Percentiles rank a stretch among this genome's conserved stretches.
These are phyloP conservation scores for Theodoxus fluviatilis DNA, from an alignment of 2,888 invertebrate species.

Conservation along the genomic window DNA sequence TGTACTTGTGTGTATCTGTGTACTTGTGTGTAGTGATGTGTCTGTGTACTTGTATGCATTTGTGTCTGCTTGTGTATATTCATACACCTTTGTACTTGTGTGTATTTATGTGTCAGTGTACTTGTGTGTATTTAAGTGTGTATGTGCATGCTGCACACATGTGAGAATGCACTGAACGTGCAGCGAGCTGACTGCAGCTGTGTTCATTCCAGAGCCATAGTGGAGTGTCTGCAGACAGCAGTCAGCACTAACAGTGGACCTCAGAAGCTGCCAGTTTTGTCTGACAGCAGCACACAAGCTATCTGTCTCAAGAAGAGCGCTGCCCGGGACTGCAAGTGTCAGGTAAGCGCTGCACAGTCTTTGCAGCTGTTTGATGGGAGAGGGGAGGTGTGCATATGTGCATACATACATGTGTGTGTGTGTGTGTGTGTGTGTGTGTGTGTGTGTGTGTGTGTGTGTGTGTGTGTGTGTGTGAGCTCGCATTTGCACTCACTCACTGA, in stretches of 20 bases:
- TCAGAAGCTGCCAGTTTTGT: conserved; percentile 53
- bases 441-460: no score
- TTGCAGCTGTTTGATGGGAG: background rate
- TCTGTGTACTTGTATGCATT: no score
- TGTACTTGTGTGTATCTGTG: background rate
- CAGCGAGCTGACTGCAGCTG: background rate
- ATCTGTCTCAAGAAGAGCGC: conserved; percentile 61
- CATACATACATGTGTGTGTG: background rate
- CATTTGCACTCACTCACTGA: no score
- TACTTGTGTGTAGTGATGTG: background rate
- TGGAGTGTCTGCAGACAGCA: conserved; percentile 38
- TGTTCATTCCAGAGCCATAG: conserved; percentile 39
- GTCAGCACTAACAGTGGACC: conserved; percentile 42
- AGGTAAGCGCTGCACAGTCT: conserved; percentile 34
- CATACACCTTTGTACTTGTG: background rate
- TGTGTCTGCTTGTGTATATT: background rate
- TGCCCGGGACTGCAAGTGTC: conserved; percentile 51
- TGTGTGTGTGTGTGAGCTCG: no score
- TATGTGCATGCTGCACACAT: no score
- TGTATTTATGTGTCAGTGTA: background rate
- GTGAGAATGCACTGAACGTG: no score
- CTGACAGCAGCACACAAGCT: conserved; percentile 58
- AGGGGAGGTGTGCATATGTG: background rate
- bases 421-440: no score
- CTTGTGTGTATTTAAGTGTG: no score